A percentile compares a stretch with the other conserved stretches of the same genome.
Conservation (phyloP, 2,888 invertebrate genomes). For the Leptinotarsa tumamoca region DNA sequence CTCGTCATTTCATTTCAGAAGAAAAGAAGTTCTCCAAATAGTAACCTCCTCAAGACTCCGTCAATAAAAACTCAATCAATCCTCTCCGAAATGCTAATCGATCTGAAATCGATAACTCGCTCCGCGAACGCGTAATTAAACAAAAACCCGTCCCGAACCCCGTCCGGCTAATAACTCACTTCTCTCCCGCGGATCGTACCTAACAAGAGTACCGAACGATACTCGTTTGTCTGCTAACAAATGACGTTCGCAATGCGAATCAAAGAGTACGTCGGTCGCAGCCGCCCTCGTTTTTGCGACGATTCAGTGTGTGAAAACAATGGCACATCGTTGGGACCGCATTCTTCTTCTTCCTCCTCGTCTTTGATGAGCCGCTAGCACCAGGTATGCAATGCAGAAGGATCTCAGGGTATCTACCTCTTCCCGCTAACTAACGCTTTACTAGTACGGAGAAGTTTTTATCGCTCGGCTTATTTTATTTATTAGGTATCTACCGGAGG, state of each 20-base stretch:
- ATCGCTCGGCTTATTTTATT: constrained; percentile 41
- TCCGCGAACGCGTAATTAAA: background rate
- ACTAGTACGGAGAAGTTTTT: constrained; percentile 46
- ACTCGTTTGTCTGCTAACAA: constrained; percentile 63
- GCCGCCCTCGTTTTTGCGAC: constrained; percentile 65
- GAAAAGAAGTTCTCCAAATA: background rate
- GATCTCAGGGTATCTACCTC: constrained; percentile 38
- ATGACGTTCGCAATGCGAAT: constrained; percentile 63
- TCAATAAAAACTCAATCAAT: constrained; percentile 9
- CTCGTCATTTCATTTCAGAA: too few species aligned
- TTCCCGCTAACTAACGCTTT: constrained; percentile 45
- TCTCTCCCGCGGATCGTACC: constrained; percentile 41
- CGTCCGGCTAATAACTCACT: constrained; percentile 54
- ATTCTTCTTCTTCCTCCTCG: constrained; percentile 55
- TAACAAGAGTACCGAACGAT: constrained; percentile 55
- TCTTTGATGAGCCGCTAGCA: constrained; percentile 62
- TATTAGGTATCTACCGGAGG: constrained; percentile 42
- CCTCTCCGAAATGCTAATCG: constrained; percentile 28
- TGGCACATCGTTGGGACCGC: constrained; percentile 65
- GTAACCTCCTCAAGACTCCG: background rate
- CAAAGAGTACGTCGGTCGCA: constrained; percentile 62
- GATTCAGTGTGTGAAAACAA: constrained; percentile 67
- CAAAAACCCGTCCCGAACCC: constrained; percentile 11
- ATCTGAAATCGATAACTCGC: constrained; percentile 33
- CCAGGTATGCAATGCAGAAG: constrained; percentile 55